Base-by-base conservation (phyloP, 2,888 invertebrate species). In the Amiota minor region DNA sequence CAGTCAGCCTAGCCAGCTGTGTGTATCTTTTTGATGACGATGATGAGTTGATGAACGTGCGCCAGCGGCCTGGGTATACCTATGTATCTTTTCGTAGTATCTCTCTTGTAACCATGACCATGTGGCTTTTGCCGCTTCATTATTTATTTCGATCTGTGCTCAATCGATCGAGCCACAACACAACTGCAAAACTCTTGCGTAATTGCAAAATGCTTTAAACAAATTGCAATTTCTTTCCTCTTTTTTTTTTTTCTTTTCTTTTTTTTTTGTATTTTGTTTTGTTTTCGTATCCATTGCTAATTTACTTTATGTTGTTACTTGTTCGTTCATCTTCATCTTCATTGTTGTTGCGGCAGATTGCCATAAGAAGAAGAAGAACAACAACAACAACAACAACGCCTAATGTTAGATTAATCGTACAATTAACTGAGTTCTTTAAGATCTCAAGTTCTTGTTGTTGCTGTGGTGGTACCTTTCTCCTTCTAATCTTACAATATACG, bases 151-250 rank as follows among this genome's bases (percentile, higher is more conserved):
- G 55, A 18, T 50, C 23, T 20, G 49, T 59, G 56, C 20, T 69
- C 20, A 10, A 12, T 45, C 20, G 12, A 18, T 20, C 61, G n/a
- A 23, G 3, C 18, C 8, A 12, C 70, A 20, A 35, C 35, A 35
- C 35, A 35, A 35, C 59, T 23, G 46, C n/a, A 64, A 35, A 20
- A 2, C 62, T 59, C 62, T 61, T 77, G 76, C 78, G 76, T 79
- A 80, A 80, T 80, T 77, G 80, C 76, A 75, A 76, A 35, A 77
- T 79, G 79, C 72, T 75, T 77, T 75, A 80, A 80, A 74, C 80
- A 80, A 80, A 80, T 80, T 80, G 79, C 77, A 75, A 74, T 75
- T 70, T 77, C 73, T 72, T 35, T 35, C 35, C 35, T 35, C 35
- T 35, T 35, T 35, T 35, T 35, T 2, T n/a, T n/a, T n/a, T n/a